Conservation (phyloP, 2,797 vertebrate genomes). For the Spinibarbus caldwelli region DNA sequence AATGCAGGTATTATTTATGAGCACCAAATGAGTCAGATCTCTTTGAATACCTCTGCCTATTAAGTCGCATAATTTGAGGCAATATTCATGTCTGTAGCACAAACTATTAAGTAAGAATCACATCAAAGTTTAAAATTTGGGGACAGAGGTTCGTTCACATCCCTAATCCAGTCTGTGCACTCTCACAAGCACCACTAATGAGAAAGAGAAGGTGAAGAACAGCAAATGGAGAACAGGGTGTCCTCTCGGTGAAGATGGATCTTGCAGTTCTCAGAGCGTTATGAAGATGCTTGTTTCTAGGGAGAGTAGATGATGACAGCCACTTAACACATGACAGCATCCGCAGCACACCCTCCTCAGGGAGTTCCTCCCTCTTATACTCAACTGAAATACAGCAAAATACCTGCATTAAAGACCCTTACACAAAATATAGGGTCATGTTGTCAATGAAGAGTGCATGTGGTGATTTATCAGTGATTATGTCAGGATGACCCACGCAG, state of each 20-base stretch:
- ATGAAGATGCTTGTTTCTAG: conserved; percentile 29
- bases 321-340: conserved; percentile 3
- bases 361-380: not conserved
- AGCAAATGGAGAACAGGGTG: conserved; percentile 4
- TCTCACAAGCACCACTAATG: conserved; percentile 7
- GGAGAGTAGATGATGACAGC: conserved; percentile 31
- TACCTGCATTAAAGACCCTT: not conserved
- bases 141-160: not conserved
- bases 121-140: not conserved
- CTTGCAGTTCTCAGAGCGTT: conserved; percentile 3
- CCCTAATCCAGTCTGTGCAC: not conserved
- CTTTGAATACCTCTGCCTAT: not conserved
- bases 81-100: not conserved
- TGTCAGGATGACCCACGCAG: conserved; percentile 29
- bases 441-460: not conserved
- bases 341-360: not conserved
- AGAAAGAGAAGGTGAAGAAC: conserved; percentile 3
- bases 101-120: not conserved
- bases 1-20: not conserved
- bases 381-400: not conserved
- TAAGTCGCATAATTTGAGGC: not conserved
- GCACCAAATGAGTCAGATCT: not conserved
- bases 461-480: conserved; percentile 6
- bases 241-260: conserved; percentile 16
- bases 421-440: not conserved